phyloP scores from a whole-genome alignment of 2,797 vertebrate species.

The Uromys caudimaculatus region DNA sequence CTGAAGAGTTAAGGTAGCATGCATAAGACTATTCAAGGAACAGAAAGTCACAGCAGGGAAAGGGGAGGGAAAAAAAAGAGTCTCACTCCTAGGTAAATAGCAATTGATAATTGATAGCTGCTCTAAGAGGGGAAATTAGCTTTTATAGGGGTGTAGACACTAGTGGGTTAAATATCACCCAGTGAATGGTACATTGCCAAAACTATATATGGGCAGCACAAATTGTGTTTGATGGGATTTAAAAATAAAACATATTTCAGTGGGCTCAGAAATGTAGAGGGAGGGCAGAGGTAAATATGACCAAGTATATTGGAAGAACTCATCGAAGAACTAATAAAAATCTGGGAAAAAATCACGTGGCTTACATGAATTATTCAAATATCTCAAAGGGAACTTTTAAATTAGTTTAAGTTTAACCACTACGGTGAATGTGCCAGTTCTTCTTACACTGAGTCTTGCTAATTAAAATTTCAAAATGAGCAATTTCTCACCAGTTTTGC shows the following conservation, averaged over 20 bases:
- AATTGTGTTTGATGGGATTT: neutral
- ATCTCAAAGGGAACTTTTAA: slow-evolving; percentile 62
- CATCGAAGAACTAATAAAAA: neutral
- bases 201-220: neutral
- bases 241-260: neutral
- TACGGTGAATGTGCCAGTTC: slow-evolving; percentile 23
- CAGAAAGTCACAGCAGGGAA: neutral
- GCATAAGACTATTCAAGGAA: neutral
- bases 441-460: neutral
- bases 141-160: neutral
- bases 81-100: neutral
- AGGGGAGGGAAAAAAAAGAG: neutral
- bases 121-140: neutral
- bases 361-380: slow-evolving; percentile 54
- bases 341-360: neutral
- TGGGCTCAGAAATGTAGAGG: neutral
- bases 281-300: neutral
- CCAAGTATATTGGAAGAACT: neutral
- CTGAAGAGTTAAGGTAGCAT: neutral
- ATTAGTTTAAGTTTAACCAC: slow-evolving; percentile 54
- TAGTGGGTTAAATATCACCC: too few relatives aligned
- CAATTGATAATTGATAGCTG: neutral
- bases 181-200: neutral
- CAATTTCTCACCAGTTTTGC: slow-evolving; percentile 60
- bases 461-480: slow-evolving; percentile 70